Conservation (phyloP, 2,888 invertebrate species). For the Hoplodrina ambigua region DNA sequence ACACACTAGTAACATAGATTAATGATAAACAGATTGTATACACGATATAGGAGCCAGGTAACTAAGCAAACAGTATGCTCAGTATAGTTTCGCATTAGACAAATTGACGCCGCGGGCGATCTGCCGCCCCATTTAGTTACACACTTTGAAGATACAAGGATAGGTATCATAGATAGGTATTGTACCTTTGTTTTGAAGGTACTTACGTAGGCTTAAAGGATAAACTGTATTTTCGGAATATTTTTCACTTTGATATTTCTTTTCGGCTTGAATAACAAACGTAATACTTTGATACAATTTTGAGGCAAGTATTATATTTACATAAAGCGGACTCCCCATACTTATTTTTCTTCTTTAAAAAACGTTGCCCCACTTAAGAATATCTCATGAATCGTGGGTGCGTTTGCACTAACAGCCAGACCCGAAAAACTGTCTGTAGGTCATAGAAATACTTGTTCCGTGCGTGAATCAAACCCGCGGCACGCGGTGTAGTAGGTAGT, state of each 20-base stretch:
- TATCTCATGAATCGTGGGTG: no score
- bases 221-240: conserved; percentile 10
- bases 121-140: conserved; percentile 49
- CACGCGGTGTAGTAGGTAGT: no score
- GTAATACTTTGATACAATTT: neutral
- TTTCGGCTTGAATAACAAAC: neutral
- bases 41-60: conserved; percentile 27
- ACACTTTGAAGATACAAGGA: conserved; percentile 59
- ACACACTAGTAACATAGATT: conserved; percentile 27
- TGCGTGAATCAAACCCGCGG: no score
- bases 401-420: no score
- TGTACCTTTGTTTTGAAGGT: conserved; percentile 21
- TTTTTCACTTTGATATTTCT: conserved; percentile 28
- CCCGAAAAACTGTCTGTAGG: no score
- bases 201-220: conserved; percentile 13
- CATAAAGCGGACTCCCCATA: no score
- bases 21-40: conserved; percentile 41
- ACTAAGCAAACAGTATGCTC: conserved; percentile 60
- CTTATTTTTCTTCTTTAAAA: no score
- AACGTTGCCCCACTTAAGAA: no score
- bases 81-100: conserved; percentile 72
- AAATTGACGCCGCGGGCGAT: conserved; percentile 64
- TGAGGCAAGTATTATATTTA: no score
- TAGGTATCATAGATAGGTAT: conserved; percentile 1
- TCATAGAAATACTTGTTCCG: no score